Base-by-base conservation (phyloP, 1,140 invertebrate genomes). In the Drosophila varians region DNA sequence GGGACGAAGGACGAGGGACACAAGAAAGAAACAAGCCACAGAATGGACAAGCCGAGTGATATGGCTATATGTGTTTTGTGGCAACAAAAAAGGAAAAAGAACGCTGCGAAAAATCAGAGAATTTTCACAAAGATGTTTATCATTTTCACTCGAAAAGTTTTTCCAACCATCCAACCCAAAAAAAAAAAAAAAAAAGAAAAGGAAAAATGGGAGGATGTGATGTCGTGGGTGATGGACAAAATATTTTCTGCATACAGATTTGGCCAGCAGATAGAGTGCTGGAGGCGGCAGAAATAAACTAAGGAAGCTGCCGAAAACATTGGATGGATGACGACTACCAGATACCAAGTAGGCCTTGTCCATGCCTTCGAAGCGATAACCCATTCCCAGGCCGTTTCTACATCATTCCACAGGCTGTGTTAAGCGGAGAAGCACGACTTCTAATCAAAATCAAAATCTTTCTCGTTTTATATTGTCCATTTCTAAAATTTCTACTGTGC, bases 181-280 rank as follows among this genome's bases (percentile, higher is more conserved):
- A 31, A 11, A 11, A 31, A 31, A 31, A 28, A 9, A 9, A 28
- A 1, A 28, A 2, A 9, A 28, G 2, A 8, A 28, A 28, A 28
- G 9, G 3, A 9, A 28, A 1, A 31, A 3, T 8, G 26, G 9
- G 28, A 31, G 34, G 23, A 25, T 4, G 60, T 18, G 36, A 52
- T 38, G 62, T 66, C 47, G 62, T 65, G 58, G 60, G 60, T 66
- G 45, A 77, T 78, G 70, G 75, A 71, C 62, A 70, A 78, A 84
- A 84, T 84, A 84, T 84, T 84, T 86, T 86, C 77, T 86, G 80
- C 80, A 86, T 86, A 87, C 82, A 87, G 82, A 86, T 86, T 86
- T 86, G 60, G 48, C 82, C 73, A 82, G 69, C 74, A 86, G 82
- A 86, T 87, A 86, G 64, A 86, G 77, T 87, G 69, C 38, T 56